A percentile compares a stretch with the other conserved stretches of the same genome.
Evolutionary conservation across 2,888 invertebrate genomes (phyloP).

Genomic region (Acrobeloides nanus): DNA sequence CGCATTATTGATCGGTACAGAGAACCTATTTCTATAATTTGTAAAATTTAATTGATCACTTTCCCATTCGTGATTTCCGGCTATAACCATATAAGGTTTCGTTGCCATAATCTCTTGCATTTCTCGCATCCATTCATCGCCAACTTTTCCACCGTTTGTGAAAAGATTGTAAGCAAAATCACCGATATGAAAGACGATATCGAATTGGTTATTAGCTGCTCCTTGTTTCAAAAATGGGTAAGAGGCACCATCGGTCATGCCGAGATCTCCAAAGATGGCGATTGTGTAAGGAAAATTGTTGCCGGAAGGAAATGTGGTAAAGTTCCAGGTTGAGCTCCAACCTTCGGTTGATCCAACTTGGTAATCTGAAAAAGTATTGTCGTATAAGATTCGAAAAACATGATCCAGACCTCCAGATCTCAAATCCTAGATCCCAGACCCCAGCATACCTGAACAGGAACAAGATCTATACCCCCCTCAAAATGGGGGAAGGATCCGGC

Average conservation of each 20-base stretch:
- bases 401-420: not conserved
- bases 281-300: conserved; percentile 69
- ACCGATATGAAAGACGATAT: conserved; percentile 52
- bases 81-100: conserved; percentile 75
- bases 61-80: conserved; percentile 64
- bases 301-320: conserved; percentile 62
- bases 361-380: no score
- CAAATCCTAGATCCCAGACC: no score
- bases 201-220: conserved; percentile 63
- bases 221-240: conserved; percentile 75
- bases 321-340: conserved; percentile 74
- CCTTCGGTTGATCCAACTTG: conserved; percentile 59
- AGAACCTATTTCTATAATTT: conserved; percentile 81
- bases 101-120: conserved; percentile 66
- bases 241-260: conserved; percentile 81
- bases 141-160: conserved; percentile 68
- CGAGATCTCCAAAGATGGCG: conserved; percentile 93
- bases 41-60: conserved; percentile 73
- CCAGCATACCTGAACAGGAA: no score
- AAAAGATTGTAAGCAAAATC: conserved; percentile 93
- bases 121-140: conserved; percentile 86
- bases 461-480: no score
- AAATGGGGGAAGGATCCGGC: no score
- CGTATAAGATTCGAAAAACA: not conserved
- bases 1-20: conserved; percentile 72